Conservation (phyloP, 2,797 vertebrate genomes). For the Macropus fuliginosus region DNA sequence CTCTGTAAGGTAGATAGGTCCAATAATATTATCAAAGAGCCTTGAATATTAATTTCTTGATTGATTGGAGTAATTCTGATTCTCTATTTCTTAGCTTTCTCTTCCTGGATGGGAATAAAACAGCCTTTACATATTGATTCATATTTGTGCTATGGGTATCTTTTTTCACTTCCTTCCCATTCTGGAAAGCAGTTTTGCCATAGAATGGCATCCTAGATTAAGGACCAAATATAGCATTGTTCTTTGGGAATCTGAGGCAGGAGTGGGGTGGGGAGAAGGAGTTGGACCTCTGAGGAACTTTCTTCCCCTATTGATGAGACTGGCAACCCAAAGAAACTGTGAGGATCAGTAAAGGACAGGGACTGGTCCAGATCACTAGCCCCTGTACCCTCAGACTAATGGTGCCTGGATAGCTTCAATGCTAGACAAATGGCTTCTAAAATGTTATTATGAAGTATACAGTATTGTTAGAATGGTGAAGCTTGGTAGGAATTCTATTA, state of each 20-base stretch:
- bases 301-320: not conserved
- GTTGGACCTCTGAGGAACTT: not conserved
- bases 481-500: conserved; percentile 5
- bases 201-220: not conserved
- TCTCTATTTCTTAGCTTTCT: not conserved
- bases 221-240: not conserved
- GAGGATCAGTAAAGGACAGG: not conserved
- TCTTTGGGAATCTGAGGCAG: not conserved
- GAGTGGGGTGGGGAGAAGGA: not conserved
- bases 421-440: not conserved
- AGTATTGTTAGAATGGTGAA: conserved; percentile 20
- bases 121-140: not conserved
- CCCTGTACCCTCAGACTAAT: not conserved
- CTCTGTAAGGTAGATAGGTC: not conserved
- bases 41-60: not conserved
- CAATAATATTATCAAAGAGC: not conserved
- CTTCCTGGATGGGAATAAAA: not conserved
- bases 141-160: not conserved
- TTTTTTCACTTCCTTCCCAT: not conserved
- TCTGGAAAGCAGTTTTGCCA: not conserved
- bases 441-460: not conserved
- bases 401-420: not conserved
- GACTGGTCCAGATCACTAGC: not conserved
- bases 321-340: not conserved
- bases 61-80: not conserved